A percentile compares a stretch with the other conserved stretches of the same genome.
Conservation (phyloP, 1,140 invertebrate genomes). For the Centruroides vittatus region DNA sequence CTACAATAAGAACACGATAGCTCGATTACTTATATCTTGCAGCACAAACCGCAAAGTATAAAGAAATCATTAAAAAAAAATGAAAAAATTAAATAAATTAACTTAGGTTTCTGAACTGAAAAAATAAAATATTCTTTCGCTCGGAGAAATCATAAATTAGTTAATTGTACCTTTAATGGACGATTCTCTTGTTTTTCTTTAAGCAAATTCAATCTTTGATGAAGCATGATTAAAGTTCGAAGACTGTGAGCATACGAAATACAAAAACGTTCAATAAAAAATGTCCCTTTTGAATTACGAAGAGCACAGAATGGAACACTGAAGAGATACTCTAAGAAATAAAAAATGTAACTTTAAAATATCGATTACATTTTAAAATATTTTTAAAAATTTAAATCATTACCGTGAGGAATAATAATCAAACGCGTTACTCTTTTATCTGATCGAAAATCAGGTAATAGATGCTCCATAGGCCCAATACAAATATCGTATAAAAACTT, state of each 20-base stretch:
- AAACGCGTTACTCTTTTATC: background rate
- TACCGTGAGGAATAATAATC: slow-evolving; percentile 3
- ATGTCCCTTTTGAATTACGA: background rate
- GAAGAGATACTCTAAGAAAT: background rate
- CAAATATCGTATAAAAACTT: background rate
- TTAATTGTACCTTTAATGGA: background rate
- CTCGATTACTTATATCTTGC: no score
- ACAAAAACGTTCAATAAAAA: background rate
- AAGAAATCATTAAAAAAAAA: no score
- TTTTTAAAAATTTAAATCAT: background rate
- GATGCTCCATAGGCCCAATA: background rate
- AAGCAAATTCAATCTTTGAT: background rate
- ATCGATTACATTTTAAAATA: background rate
- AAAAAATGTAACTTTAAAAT: background rate
- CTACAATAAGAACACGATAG: no score
- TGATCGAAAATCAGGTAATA: background rate
- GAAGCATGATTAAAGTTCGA: background rate
- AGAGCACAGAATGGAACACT: background rate
- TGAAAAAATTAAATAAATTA: no score
- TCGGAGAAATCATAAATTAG: no score
- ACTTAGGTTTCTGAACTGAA: no score
- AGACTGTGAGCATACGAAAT: background rate
- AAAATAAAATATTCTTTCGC: no score
- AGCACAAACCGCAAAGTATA: no score
- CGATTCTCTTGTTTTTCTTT: background rate